Evolutionary conservation across 92 coral and sea anemone species (phyloP), one percentile per base, ranked within the genome.

Genomic region (Actinernus sp.): DNA sequence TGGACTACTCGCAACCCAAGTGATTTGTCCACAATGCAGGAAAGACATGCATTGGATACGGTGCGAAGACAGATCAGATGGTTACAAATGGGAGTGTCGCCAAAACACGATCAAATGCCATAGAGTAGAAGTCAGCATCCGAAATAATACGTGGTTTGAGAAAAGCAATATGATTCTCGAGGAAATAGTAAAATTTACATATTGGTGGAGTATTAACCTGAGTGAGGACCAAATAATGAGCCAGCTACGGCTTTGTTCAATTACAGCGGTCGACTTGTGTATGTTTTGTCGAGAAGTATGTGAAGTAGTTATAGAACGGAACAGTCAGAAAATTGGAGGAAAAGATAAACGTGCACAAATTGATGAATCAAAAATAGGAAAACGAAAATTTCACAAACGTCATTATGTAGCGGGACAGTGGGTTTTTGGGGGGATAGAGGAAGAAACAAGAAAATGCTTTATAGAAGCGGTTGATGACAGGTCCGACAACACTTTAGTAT

Each of bases 221-320:
- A 55, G 49, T 23, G 71, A 70, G 68, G 69, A 55, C 33, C 68
- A 36, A n/a, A n/a, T n/a, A n/a, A n/a, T n/a, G n/a, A n/a, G n/a
- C n/a, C n/a, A n/a, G n/a, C n/a, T n/a, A n/a, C 58, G 58, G 27
- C 44, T 61, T 44, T 18, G 38, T 31, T 31, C 28, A 4, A 50
- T 55, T 39, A 81, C 88, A 20, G 76, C 46, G 31, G 88, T 81
- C 23, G 75, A 81, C 46, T 73, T 81, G 88, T 79, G 63, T 30
- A 81, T 64, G 51, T 81, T 81, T 36, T 81, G 88, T 27, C 39
- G 81, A 28, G 89, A 83, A 76, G 56, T 49, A 2, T 83, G 89
- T 48, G 68, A 83, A 63, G 82, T 83, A 16, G 56, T 40, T 11
- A 49, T 63, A 27, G 40, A 46, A 11, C 65, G 54, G 49, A 55